Base-by-base conservation (phyloP, 2,797 vertebrate species). In the Hirundo rustica region DNA sequence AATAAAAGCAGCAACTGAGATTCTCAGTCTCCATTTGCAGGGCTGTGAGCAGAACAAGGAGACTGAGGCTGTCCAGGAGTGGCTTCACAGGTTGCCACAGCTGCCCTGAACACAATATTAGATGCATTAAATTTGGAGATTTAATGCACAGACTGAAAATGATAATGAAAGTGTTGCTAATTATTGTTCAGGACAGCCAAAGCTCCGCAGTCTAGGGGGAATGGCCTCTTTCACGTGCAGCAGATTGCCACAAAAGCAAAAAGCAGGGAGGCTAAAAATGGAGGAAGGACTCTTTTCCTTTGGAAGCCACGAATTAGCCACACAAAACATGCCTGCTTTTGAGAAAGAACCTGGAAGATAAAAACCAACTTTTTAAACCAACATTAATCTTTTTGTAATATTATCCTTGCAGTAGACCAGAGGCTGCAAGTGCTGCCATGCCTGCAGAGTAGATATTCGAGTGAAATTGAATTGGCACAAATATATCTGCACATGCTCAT, bases 401-500 rank as follows among this genome's bases (percentile, higher is more conserved):
- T 8, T 55, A 65, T 75, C 54, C 48, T 80, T 85, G 58, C 80
- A 76, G 68, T 44, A 93, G 85, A 65, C 38, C 55, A 74, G 77
- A 88, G 81, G 70, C 38, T 93, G 73, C 95, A 81, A 94, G 48
- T 66, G 54, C 82, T 92, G 73, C 68, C 58, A 32, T 85, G 83
- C 84, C 86, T 91, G 85, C 94, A 93, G 79, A 81, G 54, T 61
- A 93, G 84, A 78, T 91, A 68, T 83, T 83, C 2, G 12, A 94
- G 45, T 85, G 77, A 91, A 79, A 85, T 76, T 92, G 93, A 68
- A 48, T 95, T 96, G 94, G 87, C 96, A 90, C 71, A 83, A 75
- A 87, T 70, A 11, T 42, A 81, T 89, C 92, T 89, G 93, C 94
- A 96, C 91, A 92, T 93, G 89, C 85, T 95, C 82, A 87, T 93